These are phyloP conservation scores for Sepiola atlantica DNA, from an alignment of 2,888 invertebrate species.

Conservation along the genomic window DNA sequence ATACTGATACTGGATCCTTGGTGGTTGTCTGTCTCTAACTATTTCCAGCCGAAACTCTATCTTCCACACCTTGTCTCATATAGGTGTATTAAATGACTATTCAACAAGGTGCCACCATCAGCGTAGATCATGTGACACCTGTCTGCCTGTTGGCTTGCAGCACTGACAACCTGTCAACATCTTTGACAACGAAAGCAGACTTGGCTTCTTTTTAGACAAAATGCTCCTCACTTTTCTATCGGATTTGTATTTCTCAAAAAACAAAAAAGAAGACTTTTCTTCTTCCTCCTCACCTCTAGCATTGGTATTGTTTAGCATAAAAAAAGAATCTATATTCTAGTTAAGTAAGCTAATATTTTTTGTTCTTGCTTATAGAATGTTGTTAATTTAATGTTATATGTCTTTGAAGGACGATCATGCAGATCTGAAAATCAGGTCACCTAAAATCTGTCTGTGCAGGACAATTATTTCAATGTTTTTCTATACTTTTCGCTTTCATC, in stretches of 20 bases:
- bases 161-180: conserved; percentile 32
- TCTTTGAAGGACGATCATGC: too few species aligned
- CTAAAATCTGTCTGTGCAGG: too few species aligned
- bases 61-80: not conserved
- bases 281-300: too few species aligned
- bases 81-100: conserved; percentile 1
- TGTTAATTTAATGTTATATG: too few species aligned
- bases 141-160: conserved; percentile 13
- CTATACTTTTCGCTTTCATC: too few species aligned
- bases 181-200: conserved; percentile 5
- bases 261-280: too few species aligned
- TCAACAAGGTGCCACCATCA: conserved; percentile 32
- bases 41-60: conserved; percentile 10
- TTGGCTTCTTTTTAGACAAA: not conserved
- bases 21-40: conserved; percentile 10
- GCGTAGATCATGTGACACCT: conserved; percentile 13
- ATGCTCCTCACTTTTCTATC: not conserved
- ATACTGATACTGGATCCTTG: not conserved
- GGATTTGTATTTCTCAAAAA: not conserved
- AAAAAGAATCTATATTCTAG: too few species aligned
- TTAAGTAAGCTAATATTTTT: too few species aligned
- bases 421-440: too few species aligned
- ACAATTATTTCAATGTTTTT: too few species aligned
- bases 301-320: too few species aligned
- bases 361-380: too few species aligned